Evolutionary conservation across 2,888 invertebrate species (phyloP).

Genomic region (Hydropsyche betteni): DNA sequence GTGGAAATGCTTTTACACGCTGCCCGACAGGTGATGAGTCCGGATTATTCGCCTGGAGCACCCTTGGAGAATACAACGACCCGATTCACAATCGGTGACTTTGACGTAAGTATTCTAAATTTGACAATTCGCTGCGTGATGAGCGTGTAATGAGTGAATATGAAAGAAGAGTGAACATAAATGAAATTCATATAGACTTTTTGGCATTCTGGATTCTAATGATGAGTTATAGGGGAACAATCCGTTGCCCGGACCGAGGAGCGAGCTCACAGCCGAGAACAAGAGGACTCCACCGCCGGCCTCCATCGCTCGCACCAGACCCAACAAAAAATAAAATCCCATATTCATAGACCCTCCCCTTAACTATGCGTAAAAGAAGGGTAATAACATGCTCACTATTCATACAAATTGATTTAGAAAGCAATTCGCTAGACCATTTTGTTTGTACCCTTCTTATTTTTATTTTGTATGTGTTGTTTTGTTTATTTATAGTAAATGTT

Average conservation of each 20-base stretch:
- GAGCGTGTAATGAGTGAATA: neutral
- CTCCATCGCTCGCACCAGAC: slow-evolving; percentile 62
- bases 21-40: slow-evolving; percentile 67
- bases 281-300: slow-evolving; percentile 59
- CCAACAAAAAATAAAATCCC: slow-evolving; percentile 62
- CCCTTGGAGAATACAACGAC: slow-evolving; percentile 66
- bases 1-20: slow-evolving; percentile 45
- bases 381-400: neutral
- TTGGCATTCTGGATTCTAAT: slow-evolving; percentile 44
- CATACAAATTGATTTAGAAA: slow-evolving; percentile 1
- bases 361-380: too few relatives aligned
- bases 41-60: slow-evolving; percentile 68
- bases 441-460: neutral
- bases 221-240: slow-evolving; percentile 55
- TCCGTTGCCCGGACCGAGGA: slow-evolving; percentile 59
- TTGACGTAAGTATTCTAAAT: slow-evolving; percentile 69
- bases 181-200: slow-evolving; percentile 43
- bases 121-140: too few relatives aligned
- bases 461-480: neutral
- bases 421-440: neutral
- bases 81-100: slow-evolving; percentile 79
- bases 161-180: slow-evolving; percentile 16
- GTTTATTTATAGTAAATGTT: too few relatives aligned
- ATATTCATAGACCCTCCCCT: neutral
- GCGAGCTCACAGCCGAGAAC: slow-evolving; percentile 45